Evolutionary conservation across 2,797 vertebrate genomes (phyloP), one percentile per base, ranked within the genome.

Genomic region (Capromys pilorides): DNA sequence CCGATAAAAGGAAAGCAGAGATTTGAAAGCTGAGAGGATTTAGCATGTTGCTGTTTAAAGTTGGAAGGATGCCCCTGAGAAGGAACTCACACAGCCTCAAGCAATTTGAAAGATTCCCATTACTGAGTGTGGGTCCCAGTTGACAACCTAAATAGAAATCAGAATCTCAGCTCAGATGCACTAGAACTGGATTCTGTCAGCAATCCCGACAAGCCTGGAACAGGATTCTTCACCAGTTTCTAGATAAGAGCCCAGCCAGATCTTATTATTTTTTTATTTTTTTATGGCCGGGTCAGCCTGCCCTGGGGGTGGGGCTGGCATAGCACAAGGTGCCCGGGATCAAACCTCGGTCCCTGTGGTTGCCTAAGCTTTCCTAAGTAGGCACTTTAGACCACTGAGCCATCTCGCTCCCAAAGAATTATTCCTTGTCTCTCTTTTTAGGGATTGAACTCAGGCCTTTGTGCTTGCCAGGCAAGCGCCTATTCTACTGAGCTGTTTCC

Each of bases 171-270:
- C 51, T 6, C 3, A 11, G 69, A 69, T 64, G n/a, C 8, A 64
- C 16, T 45, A 67, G n/a, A 67, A 59, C 71, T 78, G 57, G 75
- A 77, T 84, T 51, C 49, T 71, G 31, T 51, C 49, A 82, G 36
- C 49, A 84, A 59, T 33, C 14, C n/a, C 54, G 75, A 26, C 87
- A 69, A 89, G 12, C 67, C 75, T 54, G 10, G 28, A 90, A 82
- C 26, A 82, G 39, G 62, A 39, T 90, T 93, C 75, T 88, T 73
- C 57, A 82, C 75, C 54, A 91, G 36, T 80, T 88, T 82, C 28
- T 73, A 54, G 66, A 78, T 61, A 71, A 73, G 21, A 86, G 6
- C 18, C 4, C 24, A 79, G 39, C 19, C 73, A 28, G 5, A 57
- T 6, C 39, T 92, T 83, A 54, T n/a, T n/a, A n/a, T n/a, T n/a